Base-by-base conservation (phyloP, 2,888 invertebrate species). In the Stenurella melanura region DNA sequence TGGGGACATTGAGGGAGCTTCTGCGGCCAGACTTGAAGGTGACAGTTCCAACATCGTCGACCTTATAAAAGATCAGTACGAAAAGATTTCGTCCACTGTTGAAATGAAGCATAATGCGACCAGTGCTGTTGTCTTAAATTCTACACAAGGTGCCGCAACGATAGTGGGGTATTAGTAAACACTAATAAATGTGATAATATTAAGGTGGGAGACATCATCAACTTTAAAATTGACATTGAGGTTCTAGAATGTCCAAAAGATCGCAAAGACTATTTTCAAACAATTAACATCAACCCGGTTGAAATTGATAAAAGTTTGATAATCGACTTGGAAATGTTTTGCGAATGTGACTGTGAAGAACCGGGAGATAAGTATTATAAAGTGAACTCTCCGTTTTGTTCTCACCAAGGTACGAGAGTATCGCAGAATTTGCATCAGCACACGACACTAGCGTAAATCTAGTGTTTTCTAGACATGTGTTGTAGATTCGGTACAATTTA, bases 11-110 rank as follows among this genome's bases (percentile, higher is more conserved):
- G 97, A 99, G 90, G 98, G 98, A 42, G 96, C 98, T 12, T 96
- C 96, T 74, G 95, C 96, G 78, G 81, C 83, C 26, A 93, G 94
- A 78, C 92, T 99, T 26, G 96, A 96, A 56, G 94, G 95, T 67
- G 98, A 99, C 91, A 99, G 99, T 0, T 95, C 96, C 77, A 99
- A 99, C 89, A 96, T 99, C 72, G 99, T 99, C 11, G 95, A 97
- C 80, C 92, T 99, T 66, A 97, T 99, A 79, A 93, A 94, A 84
- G 95, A 86, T 66, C 86, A 87, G 69, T 87, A 87, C 68, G 81
- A 97, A 95, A 96, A 96, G 94, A 98, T 98, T 88, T 96, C 97
- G 17, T 97, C 98, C 61, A 93, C 96, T 0, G 96, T 98, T 0
- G 96, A 96, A 90, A 94, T 98, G 94, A 97, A 96, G 89, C 96